Conservation (phyloP, 2,888 invertebrate species). For the Agriopis marginaria region DNA sequence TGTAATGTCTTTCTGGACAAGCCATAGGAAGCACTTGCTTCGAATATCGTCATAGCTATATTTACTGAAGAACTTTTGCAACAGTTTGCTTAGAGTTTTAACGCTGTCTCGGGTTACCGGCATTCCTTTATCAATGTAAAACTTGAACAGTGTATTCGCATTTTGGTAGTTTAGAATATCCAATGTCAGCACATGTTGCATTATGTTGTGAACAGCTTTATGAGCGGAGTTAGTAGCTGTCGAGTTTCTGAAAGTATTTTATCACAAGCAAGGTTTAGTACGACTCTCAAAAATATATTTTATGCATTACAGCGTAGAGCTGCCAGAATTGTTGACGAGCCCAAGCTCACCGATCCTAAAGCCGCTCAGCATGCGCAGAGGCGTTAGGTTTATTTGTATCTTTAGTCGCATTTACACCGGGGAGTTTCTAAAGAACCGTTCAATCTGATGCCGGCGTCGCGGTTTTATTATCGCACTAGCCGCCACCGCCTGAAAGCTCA, state of each 20-base stretch:
- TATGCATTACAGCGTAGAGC: too few species aligned
- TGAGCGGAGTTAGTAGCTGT: slow-evolving; percentile 59
- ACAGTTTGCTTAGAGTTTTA: slow-evolving; percentile 63
- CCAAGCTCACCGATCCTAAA: too few species aligned
- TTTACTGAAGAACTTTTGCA: slow-evolving; percentile 71
- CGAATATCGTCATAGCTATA: slow-evolving; percentile 63
- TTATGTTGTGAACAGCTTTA: slow-evolving; percentile 66
- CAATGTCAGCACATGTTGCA: slow-evolving; percentile 63
- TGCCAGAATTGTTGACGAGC: too few species aligned
- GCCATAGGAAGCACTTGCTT: slow-evolving; percentile 67
- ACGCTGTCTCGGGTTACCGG: slow-evolving; percentile 68
- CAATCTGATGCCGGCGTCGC: too few species aligned
- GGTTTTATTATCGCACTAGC: too few species aligned
- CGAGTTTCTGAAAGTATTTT: slow-evolving; percentile 66
- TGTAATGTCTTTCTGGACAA: slow-evolving; percentile 57
- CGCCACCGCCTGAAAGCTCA: too few species aligned
- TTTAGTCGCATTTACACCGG: too few species aligned
- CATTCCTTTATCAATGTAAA: slow-evolving; percentile 76
- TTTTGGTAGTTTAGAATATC: slow-evolving; percentile 63
- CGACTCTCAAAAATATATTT: too few species aligned
- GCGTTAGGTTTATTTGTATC: too few species aligned
- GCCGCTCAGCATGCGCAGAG: too few species aligned
- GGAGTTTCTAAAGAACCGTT: too few species aligned
- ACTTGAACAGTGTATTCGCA: slow-evolving; percentile 67
- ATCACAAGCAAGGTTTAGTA: not conserved